Conservation (phyloP, 1,140 invertebrate genomes). For the Drosophila varians region DNA sequence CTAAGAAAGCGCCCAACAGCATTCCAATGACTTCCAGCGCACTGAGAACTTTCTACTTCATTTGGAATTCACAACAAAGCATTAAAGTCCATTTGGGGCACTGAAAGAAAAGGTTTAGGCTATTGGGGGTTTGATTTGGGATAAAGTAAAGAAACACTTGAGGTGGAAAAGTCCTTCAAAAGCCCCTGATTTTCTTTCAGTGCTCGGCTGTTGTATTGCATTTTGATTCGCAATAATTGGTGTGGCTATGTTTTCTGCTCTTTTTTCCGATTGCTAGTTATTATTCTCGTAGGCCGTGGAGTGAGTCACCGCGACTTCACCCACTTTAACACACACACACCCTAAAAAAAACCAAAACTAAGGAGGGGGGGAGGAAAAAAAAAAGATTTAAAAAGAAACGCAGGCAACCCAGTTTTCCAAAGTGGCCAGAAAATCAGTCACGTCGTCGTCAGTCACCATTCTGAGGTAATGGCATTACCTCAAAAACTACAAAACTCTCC, state of each 20-base stretch:
- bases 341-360: conserved; percentile 18
- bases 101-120: not conserved
- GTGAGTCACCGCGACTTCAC: conserved; percentile 32
- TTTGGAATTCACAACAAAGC: conserved; percentile 60
- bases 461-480: conserved; percentile 8
- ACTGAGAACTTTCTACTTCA: conserved; percentile 72
- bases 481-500: not conserved
- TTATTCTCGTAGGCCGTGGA: conserved; percentile 26
- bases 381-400: not conserved
- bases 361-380: not conserved
- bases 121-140: not conserved
- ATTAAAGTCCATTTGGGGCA: not conserved
- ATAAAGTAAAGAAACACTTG: not conserved
- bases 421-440: conserved; percentile 33
- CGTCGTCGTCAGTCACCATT: conserved; percentile 13
- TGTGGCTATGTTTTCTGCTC: conserved; percentile 14
- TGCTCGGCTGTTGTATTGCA: conserved; percentile 40
- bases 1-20: conserved; percentile 43
- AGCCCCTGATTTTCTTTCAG: too few species aligned
- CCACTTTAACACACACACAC: conserved; percentile 32
- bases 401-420: conserved; percentile 33
- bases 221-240: conserved; percentile 64
- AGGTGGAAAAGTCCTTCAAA: too few species aligned
- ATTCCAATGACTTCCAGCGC: conserved; percentile 52
- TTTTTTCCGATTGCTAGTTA: conserved; percentile 9